Conservation (phyloP, 2,888 invertebrate species). For the Leucania comma region DNA sequence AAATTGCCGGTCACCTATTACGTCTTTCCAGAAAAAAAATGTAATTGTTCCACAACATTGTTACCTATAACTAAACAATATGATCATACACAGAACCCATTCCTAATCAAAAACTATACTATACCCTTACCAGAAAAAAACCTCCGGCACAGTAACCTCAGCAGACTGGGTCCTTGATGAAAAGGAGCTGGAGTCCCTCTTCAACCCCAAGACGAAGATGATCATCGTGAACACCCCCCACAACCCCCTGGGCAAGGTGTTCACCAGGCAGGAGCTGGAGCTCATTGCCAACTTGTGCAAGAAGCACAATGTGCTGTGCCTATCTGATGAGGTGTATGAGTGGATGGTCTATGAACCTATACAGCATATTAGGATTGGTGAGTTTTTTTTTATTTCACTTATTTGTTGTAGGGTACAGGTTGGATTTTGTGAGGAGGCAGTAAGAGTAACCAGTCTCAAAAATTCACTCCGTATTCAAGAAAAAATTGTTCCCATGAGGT, state of each 20-base stretch:
- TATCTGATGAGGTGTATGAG: conserved; percentile 99
- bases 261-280: conserved; percentile 92
- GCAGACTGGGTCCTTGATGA: conserved; percentile 97
- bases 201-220: conserved; percentile 97
- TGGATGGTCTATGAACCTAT: conserved; percentile 97
- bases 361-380: conserved; percentile 97
- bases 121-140: conserved; percentile 57
- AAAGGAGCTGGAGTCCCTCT: conserved; percentile 94
- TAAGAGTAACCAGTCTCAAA: too few relatives aligned
- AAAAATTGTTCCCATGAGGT: too few relatives aligned
- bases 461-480: too few relatives aligned
- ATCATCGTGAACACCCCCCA: conserved; percentile 99
- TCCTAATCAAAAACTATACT: neutral
- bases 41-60: neutral
- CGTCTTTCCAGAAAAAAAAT: too few relatives aligned
- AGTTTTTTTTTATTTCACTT: conserved; percentile 54
- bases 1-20: too few relatives aligned
- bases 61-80: neutral
- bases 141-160: conserved; percentile 91
- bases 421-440: too few relatives aligned
- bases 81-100: neutral
- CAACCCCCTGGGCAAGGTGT: conserved; percentile 98
- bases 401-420: too few relatives aligned
- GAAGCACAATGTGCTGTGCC: conserved; percentile 97
- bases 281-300: conserved; percentile 96